Evolutionary conservation across 1,140 invertebrate species (phyloP).

Genomic region (Homarus americanus): DNA sequence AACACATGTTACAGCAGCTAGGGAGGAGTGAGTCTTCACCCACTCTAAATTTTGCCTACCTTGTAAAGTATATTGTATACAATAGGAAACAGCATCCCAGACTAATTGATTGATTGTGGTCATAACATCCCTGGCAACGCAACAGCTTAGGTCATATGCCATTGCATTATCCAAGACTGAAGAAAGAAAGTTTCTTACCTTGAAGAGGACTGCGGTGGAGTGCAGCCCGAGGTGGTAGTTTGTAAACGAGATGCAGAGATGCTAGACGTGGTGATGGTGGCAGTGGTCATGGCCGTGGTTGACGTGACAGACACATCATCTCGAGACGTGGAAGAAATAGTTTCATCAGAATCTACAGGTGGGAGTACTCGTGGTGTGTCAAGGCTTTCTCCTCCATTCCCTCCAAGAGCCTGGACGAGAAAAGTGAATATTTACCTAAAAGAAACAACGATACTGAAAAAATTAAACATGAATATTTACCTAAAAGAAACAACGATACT

Average conservation of each 20-base stretch:
- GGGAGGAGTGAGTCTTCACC: too few species aligned
- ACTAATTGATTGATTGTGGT: too few species aligned
- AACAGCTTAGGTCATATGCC: too few species aligned
- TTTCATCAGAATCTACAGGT: slow-evolving; percentile 73
- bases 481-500: neutral
- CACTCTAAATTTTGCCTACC: too few species aligned
- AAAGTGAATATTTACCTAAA: neutral
- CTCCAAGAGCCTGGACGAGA: neutral
- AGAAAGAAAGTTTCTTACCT: too few species aligned
- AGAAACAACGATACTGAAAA: neutral
- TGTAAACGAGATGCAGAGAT: neutral
- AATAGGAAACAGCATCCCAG: too few species aligned
- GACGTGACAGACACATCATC: slow-evolving; percentile 56
- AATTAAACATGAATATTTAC: neutral
- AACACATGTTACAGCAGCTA: too few species aligned
- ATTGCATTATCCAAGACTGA: too few species aligned
- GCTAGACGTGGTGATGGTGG: slow-evolving; percentile 30
- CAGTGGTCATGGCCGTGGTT: neutral
- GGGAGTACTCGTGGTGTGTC: slow-evolving; percentile 73
- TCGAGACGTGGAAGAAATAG: slow-evolving; percentile 72
- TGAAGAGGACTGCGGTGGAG: neutral
- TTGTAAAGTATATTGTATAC: too few species aligned
- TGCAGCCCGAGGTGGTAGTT: neutral
- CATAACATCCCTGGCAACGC: too few species aligned
- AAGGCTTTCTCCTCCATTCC: slow-evolving; percentile 59